Percentiles rank a stretch among this genome's conserved stretches.
These are phyloP conservation scores for Plusia festucae DNA, from an alignment of 2,888 invertebrate species.

Conservation along the genomic window DNA sequence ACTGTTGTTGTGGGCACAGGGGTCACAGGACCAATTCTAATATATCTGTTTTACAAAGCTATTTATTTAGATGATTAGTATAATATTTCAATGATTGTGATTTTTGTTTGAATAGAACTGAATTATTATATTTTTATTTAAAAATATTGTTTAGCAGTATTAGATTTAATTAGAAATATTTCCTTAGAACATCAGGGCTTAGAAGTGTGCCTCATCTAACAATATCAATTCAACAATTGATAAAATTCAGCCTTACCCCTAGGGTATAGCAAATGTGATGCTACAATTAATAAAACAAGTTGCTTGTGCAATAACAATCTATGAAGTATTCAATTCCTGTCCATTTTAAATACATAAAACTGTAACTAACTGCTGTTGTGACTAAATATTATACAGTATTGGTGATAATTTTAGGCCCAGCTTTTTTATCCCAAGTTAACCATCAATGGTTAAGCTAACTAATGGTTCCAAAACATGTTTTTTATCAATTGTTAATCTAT, in stretches of 20 bases:
- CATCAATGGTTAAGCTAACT: too few relatives aligned
- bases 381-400: too few relatives aligned
- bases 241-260: background rate
- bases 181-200: background rate
- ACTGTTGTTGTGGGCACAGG: conserved; percentile 93
- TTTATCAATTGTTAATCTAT: too few relatives aligned
- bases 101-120: background rate
- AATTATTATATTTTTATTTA: background rate
- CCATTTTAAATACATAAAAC: background rate
- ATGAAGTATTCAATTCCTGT: background rate
- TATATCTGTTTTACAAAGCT: conserved; percentile 84
- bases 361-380: background rate
- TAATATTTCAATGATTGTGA: background rate
- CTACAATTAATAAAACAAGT: background rate
- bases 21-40: conserved; percentile 91
- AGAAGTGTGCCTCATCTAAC: background rate
- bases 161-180: background rate
- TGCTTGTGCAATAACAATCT: conserved; percentile 4
- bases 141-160: background rate
- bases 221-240: background rate
- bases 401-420: too few relatives aligned
- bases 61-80: conserved; percentile 68
- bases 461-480: too few relatives aligned
- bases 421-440: too few relatives aligned
- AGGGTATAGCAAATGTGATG: conserved; percentile 1